These are phyloP conservation scores for Rosalia funebris DNA, from an alignment of 2,888 invertebrate genomes.

Conservation along the genomic window DNA sequence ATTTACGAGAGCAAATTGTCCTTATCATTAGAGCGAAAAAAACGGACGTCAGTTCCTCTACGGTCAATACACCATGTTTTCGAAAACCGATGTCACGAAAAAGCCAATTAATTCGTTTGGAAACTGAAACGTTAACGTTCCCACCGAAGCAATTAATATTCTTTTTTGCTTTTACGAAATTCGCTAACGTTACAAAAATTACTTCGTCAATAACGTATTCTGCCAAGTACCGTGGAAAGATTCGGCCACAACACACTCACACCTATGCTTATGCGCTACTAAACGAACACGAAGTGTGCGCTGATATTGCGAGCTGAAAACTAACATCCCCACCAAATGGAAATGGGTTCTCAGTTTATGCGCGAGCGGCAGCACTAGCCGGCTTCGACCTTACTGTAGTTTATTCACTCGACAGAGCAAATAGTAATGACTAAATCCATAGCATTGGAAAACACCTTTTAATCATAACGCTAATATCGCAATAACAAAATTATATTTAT, in stretches of 20 bases:
- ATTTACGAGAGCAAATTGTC: neutral
- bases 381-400: neutral
- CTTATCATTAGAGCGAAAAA: neutral
- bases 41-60: neutral
- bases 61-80: neutral
- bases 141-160: too few relatives aligned
- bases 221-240: neutral
- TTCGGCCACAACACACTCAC: neutral
- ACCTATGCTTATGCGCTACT: neutral
- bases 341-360: neutral
- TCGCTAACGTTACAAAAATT: too few relatives aligned
- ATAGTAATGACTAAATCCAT: too few relatives aligned
- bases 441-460: too few relatives aligned
- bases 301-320: neutral
- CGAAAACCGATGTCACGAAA: neutral
- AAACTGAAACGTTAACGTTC: too few relatives aligned
- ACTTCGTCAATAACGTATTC: too few relatives aligned
- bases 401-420: neutral
- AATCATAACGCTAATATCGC: too few relatives aligned
- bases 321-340: neutral
- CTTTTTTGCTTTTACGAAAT: too few relatives aligned
- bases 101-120: too few relatives aligned
- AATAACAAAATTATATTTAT: too few relatives aligned
- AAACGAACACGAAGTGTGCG: neutral
- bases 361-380: conserved; percentile 1